Percentiles rank a stretch among this genome's conserved stretches.
Conservation (phyloP, 2,113 vertebrate genomes). For the Nesoenas mayeri region DNA sequence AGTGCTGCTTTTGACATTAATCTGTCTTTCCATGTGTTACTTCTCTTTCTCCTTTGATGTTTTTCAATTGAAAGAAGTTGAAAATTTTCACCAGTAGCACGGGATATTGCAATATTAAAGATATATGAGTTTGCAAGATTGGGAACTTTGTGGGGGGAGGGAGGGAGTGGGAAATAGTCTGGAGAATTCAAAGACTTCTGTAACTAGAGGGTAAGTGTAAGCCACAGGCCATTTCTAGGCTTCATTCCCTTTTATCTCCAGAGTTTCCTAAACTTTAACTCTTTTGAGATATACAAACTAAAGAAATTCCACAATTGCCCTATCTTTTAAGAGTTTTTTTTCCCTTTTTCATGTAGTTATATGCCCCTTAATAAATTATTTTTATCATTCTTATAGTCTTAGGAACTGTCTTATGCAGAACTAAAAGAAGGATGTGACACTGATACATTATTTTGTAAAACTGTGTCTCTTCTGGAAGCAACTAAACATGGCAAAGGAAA, state of each 20-base stretch:
- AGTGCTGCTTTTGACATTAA: neutral
- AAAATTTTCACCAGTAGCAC: conserved; percentile 7
- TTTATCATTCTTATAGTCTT: neutral
- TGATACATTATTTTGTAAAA: neutral
- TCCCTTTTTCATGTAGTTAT: neutral
- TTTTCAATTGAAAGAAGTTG: conserved; percentile 10
- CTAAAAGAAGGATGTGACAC: neutral
- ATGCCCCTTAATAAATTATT: neutral
- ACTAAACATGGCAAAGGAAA: neutral
- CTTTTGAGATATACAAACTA: neutral
- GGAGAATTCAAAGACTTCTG: conserved; percentile 47
- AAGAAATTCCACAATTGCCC: neutral
- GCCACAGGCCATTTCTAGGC: conserved; percentile 25
- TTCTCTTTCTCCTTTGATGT: conserved; percentile 29
- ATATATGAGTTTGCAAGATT: neutral
- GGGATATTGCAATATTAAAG: conserved; percentile 52
- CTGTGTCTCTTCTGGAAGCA: neutral
- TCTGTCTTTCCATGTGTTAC: neutral
- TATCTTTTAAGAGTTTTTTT: neutral
- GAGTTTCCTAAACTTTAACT: conserved; percentile 10
- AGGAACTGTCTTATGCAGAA: neutral
- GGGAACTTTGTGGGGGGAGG: neutral
- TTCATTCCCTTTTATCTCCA: conserved; percentile 51
- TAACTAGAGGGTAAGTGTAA: conserved; percentile 14
- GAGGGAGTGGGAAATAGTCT: neutral